Evolutionary conservation across 92 coral and sea anemone genomes (phyloP).

Genomic region (Parazoanthus atlanticus): DNA sequence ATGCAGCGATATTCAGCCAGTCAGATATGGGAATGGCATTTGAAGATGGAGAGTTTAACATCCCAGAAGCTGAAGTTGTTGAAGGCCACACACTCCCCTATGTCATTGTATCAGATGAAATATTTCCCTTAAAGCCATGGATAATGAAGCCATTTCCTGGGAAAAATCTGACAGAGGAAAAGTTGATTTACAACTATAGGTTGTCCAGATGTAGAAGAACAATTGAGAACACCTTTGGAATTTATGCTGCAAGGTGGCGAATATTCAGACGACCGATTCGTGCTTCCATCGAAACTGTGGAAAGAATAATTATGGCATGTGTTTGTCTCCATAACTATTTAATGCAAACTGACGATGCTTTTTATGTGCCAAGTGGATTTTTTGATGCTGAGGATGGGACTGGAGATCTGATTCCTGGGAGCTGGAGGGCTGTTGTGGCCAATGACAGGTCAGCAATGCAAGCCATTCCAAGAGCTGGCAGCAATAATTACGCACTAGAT

Average conservation of each 20-base stretch:
- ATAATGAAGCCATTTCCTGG: no score
- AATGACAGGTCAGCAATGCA: conserved; percentile 20
- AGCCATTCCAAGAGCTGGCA: conserved; percentile 23
- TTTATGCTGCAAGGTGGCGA: not conserved
- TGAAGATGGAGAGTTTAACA: no score
- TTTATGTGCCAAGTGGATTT: conserved; percentile 45
- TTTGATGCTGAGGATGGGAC: conserved; percentile 36
- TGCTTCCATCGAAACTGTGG: conserved; percentile 28
- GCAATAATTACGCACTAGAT: conserved; percentile 21
- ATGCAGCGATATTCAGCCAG: no score
- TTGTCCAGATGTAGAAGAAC: no score
- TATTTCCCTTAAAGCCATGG: no score
- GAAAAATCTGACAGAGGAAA: no score
- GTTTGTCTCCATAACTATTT: conserved; percentile 47
- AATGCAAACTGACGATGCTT: conserved; percentile 36
- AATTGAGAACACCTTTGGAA: no score
- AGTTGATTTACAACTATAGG: no score
- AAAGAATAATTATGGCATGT: conserved; percentile 30
- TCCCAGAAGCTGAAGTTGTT: no score
- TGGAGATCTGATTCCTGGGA: conserved; percentile 41
- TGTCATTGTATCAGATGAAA: no score
- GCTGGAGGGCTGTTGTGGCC: conserved; percentile 34
- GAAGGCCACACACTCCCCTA: no score
- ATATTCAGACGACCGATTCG: conserved; percentile 12
- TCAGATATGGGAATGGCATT: no score